A percentile compares a stretch with the other conserved stretches of the same genome.
Evolutionary conservation across 2,113 vertebrate genomes (phyloP).

Genomic region (Vidua macroura): DNA sequence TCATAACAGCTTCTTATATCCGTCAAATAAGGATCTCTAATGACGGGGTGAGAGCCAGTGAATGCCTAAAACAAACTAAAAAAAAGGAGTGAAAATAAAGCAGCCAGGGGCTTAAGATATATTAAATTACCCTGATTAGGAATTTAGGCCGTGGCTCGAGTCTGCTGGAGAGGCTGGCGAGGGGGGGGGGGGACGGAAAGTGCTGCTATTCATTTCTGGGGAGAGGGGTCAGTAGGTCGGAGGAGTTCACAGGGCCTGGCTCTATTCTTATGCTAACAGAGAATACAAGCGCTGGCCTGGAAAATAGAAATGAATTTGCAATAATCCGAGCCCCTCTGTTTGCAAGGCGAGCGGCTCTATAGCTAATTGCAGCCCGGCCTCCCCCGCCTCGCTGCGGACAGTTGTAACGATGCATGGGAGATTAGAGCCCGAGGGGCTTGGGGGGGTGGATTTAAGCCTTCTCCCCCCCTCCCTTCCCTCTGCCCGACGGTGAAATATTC

Average conservation of each 20-base stretch:
- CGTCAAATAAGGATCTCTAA: conserved; percentile 81
- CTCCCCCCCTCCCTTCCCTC: background rate
- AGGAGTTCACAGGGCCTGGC: conserved; percentile 91
- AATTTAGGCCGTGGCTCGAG: conserved; percentile 89
- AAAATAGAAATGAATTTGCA: conserved; percentile 96
- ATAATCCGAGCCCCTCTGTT: conserved; percentile 83
- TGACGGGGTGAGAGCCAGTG: conserved; percentile 85
- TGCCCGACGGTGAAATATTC: conserved; percentile 12
- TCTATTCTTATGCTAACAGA: conserved; percentile 96
- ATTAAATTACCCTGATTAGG: conserved; percentile 99
- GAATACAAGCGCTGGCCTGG: conserved; percentile 86
- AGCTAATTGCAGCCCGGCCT: conserved; percentile 79
- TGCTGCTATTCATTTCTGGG: conserved; percentile 87
- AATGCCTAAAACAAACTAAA: conserved; percentile 95
- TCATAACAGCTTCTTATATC: conserved; percentile 82
- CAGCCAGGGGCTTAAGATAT: conserved; percentile 91
- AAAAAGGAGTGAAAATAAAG: conserved; percentile 86
- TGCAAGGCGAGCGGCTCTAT: conserved; percentile 75
- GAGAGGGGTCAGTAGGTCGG: conserved; percentile 92
- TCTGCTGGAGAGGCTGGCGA: conserved; percentile 85
- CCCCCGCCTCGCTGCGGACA: conserved; percentile 70
- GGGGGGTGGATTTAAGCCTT: background rate
- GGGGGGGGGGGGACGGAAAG: conserved; percentile 80
- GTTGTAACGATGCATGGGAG: conserved; percentile 63
- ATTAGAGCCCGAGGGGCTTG: conserved; percentile 44